These are phyloP conservation scores for Hirudinaria manillensis DNA, from an alignment of 2,888 invertebrate genomes.

Conservation along the genomic window DNA sequence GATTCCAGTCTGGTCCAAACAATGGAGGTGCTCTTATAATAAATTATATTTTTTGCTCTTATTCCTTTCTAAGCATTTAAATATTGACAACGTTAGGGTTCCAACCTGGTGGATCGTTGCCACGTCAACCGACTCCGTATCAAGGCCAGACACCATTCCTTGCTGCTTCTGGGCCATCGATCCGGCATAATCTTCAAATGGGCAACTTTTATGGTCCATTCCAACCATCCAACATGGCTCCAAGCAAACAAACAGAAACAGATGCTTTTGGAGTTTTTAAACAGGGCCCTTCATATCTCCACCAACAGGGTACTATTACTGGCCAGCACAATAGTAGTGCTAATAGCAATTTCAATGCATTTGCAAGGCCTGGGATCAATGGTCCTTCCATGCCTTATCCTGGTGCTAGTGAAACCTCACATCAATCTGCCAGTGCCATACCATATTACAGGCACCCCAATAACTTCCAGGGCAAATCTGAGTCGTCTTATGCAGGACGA, in stretches of 20 bases:
- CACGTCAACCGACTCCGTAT: background rate
- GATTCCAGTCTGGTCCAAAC: slow-evolving; percentile 4
- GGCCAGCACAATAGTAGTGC: background rate
- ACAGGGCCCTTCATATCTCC: background rate
- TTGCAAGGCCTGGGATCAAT: background rate
- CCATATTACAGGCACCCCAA: background rate
- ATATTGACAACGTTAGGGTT: background rate
- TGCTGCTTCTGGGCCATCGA: background rate
- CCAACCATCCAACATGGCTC: background rate
- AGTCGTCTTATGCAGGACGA: background rate
- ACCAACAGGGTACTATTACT: slow-evolving; percentile 13
- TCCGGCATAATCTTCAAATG: background rate
- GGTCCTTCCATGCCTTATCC: slow-evolving; percentile 20
- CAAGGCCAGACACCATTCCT: background rate
- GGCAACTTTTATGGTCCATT: background rate
- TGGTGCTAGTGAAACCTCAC: background rate
- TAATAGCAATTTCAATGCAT: slow-evolving; percentile 16
- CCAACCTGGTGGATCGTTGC: background rate
- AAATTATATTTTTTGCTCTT: background rate
- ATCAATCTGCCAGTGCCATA: background rate
- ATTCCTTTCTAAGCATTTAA: background rate
- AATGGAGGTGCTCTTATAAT: background rate
- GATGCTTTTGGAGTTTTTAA: slow-evolving; percentile 3
- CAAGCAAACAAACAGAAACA: background rate
- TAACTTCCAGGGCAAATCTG: slow-evolving; percentile 6